These are phyloP conservation scores for Chaetura pelagica DNA, from an alignment of 2,113 vertebrate species.

Conservation along the genomic window DNA sequence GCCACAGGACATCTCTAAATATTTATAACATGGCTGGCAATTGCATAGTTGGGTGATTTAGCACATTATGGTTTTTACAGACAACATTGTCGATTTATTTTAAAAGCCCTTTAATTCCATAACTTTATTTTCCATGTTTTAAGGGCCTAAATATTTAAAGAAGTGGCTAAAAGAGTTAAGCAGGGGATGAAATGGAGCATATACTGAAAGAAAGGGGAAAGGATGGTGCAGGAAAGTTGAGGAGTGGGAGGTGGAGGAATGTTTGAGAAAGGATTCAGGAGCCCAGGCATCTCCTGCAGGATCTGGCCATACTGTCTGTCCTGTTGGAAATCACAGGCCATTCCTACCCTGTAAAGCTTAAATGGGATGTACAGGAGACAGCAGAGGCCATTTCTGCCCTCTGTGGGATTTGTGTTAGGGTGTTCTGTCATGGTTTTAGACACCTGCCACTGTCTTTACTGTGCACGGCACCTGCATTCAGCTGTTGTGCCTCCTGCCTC, in stretches of 20 bases:
- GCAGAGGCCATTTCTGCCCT: not conserved
- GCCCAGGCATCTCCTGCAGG: not conserved
- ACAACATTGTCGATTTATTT: not conserved
- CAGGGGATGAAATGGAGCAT: not conserved
- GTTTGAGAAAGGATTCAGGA: rapidly evolving
- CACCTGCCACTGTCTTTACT: not conserved
- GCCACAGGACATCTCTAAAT: not conserved
- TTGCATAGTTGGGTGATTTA: not conserved
- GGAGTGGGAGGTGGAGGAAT: not conserved
- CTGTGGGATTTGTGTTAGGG: not conserved
- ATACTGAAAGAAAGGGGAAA: not conserved
- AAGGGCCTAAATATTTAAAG: not conserved
- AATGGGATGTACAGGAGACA: not conserved
- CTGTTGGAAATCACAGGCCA: rapidly evolving
- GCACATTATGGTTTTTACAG: not conserved
- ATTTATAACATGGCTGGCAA: not conserved
- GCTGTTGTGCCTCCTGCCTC: not conserved
- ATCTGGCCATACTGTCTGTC: rapidly evolving
- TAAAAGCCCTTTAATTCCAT: not conserved
- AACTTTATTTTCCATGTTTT: not conserved
- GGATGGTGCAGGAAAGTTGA: rapidly evolving
- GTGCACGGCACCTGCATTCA: rapidly evolving
- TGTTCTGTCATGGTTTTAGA: not conserved
- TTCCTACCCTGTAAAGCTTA: rapidly evolving
- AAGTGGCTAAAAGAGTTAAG: not conserved